A percentile compares a stretch with the other conserved stretches of the same genome.
These are phyloP conservation scores for Nannoperca australis DNA, from an alignment of 2,797 vertebrate genomes.

Conservation along the genomic window DNA sequence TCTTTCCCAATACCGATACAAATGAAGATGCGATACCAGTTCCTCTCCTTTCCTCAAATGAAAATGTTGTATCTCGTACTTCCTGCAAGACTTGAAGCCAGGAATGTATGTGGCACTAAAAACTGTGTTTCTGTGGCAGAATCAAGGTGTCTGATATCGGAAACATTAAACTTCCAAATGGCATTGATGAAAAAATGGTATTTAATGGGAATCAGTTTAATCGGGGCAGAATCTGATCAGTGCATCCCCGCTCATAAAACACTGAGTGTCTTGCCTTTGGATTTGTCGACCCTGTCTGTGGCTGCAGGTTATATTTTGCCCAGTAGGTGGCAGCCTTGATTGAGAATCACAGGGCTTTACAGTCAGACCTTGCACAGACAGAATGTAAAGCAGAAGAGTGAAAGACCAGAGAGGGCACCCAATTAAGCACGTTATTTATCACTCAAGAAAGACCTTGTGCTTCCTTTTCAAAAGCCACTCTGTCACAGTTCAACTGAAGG, in stretches of 20 bases:
- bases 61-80: background rate
- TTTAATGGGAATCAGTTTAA: background rate
- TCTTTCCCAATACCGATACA: background rate
- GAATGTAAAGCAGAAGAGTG: background rate
- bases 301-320: conserved; percentile 10
- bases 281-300: background rate
- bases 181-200: background rate
- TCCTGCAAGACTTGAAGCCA: background rate
- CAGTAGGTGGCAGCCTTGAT: conserved; percentile 73
- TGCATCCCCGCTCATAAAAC: background rate
- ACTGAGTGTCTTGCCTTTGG: background rate
- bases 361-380: background rate
- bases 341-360: background rate
- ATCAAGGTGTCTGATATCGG: background rate
- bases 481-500: conserved; percentile 9
- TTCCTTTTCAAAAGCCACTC: conserved; percentile 1
- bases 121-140: background rate
- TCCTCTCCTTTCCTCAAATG: background rate
- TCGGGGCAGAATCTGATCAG: background rate
- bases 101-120: background rate
- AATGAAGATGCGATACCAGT: background rate
- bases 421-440: conserved; percentile 14
- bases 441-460: conserved; percentile 19
- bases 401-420: background rate
- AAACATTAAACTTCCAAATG: background rate